These are phyloP conservation scores for Ptilonorhynchus violaceus DNA, from an alignment of 2,113 vertebrate species.

Conservation along the genomic window DNA sequence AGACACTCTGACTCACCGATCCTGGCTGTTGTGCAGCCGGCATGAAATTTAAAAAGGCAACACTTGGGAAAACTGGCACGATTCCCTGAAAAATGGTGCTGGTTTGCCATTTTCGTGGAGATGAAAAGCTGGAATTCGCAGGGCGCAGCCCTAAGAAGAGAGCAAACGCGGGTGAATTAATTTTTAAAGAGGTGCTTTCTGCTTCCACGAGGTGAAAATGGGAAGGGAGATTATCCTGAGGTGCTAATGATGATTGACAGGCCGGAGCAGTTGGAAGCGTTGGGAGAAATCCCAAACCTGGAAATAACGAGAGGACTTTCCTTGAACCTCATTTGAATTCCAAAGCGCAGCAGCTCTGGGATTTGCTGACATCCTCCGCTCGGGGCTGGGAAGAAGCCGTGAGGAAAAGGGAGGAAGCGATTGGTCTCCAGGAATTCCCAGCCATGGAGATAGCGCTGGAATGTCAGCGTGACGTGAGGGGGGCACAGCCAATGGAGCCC, in stretches of 20 bases:
- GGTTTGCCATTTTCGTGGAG: neutral
- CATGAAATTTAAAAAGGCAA: neutral
- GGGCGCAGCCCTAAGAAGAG: neutral
- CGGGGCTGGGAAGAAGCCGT: neutral
- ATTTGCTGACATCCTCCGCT: neutral
- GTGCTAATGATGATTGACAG: neutral
- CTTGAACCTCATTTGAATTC: neutral
- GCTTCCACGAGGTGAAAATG: neutral
- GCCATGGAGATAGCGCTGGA: slow-evolving; percentile 36
- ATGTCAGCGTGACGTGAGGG: neutral
- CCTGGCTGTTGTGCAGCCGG: neutral
- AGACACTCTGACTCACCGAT: neutral
- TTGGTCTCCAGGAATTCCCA: slow-evolving; percentile 29
- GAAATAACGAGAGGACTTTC: neutral
- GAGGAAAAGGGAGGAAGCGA: neutral
- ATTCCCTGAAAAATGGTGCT: neutral
- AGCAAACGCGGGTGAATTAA: neutral
- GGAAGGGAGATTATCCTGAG: neutral
- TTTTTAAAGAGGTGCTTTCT: neutral
- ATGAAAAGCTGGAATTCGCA: neutral
- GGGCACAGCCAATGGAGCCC: neutral
- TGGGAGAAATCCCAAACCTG: neutral
- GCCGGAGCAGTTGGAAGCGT: neutral
- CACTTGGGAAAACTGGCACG: neutral
- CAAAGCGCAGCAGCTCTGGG: neutral